Evolutionary conservation across 2,113 vertebrate species (phyloP).

Genomic region (Ancistrus triradiatus): DNA sequence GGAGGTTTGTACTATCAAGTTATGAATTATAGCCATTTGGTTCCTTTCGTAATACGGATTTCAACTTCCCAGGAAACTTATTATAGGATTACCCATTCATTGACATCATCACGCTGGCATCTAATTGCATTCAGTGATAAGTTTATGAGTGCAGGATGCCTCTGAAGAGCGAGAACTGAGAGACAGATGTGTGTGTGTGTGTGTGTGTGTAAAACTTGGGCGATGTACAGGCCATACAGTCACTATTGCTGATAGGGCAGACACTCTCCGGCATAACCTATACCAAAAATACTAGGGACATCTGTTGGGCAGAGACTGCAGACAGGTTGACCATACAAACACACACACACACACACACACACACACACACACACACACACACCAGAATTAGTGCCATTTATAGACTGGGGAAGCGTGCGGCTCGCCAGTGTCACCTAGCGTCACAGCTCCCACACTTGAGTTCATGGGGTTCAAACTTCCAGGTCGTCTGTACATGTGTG

Average conservation of each 20-base stretch:
- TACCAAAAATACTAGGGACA: constrained; percentile 18
- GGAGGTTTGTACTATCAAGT: no score
- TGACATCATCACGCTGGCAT: not conserved
- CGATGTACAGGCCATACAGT: constrained; percentile 28
- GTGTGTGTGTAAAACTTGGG: constrained; percentile 9
- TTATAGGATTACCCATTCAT: no score
- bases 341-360: constrained; percentile 12
- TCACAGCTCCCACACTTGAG: constrained; percentile 24
- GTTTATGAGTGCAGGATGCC: not conserved
- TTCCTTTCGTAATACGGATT: no score
- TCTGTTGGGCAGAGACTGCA: constrained; percentile 21
- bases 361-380: constrained; percentile 24
- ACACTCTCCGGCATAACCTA: constrained; percentile 1
- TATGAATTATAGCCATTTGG: no score
- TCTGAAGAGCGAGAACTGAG: not conserved
- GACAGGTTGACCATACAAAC: constrained; percentile 1
- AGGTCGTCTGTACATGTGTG: constrained; percentile 12
- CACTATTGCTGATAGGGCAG: constrained; percentile 27
- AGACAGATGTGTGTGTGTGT: constrained; percentile 2
- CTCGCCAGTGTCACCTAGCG: constrained; percentile 47
- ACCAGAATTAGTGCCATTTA: constrained; percentile 33
- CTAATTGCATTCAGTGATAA: not conserved
- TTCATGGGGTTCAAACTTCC: constrained; percentile 39
- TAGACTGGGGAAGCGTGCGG: constrained; percentile 5
- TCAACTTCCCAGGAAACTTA: no score